Evolutionary conservation across 2,797 vertebrate genomes (phyloP), one percentile per base, ranked within the genome.

Genomic region (Melanogrammus aeglefinus): DNA sequence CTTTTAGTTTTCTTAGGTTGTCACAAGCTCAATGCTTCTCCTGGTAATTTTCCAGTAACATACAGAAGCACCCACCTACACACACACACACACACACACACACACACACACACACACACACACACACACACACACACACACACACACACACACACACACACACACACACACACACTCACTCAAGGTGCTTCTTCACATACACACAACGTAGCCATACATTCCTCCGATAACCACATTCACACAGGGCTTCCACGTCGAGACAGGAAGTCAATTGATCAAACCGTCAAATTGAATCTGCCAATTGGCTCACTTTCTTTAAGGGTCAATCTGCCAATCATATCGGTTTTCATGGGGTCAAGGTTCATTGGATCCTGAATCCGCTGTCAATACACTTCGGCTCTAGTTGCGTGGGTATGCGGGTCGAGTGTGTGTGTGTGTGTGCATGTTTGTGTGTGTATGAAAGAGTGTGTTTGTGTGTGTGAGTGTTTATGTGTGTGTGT

Each of bases 241-340:
- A 18, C 57, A 77, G 21, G 36, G 69, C 69, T 71, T 29, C 69
- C 35, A 79, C 33, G 33, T 75, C 39, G 29, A 74, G 47, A 82
- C 74, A 66, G 74, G 57, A 78, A 77, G 81, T 82, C 86, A 76
- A 82, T 87, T 63, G 21, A 14, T 81, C 75, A 77, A 70, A 75
- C 81, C 77, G 9, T 81, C 57, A 35, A 82, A 80, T 24, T 76
- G 77, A 76, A 80, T 47, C 75, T 80, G 75, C 33, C 79, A 81
- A 82, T 84, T 79, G 77, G 21, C 18, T 70, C 38, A 8, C 14
- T 44, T 31, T n/a, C 70, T 14, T n/a, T 9, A 29, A n/a, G 33
- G 39, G 77, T 77, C 69, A 70, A 75, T 77, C 79, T 83, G 79
- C 33, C 81, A 84, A 83, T 85, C 85, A 82, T 71, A 83, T 79